Evolutionary conservation across 1,140 invertebrate species (phyloP), one percentile per base, ranked within the genome.

Genomic region (Campoletis sonorensis): DNA sequence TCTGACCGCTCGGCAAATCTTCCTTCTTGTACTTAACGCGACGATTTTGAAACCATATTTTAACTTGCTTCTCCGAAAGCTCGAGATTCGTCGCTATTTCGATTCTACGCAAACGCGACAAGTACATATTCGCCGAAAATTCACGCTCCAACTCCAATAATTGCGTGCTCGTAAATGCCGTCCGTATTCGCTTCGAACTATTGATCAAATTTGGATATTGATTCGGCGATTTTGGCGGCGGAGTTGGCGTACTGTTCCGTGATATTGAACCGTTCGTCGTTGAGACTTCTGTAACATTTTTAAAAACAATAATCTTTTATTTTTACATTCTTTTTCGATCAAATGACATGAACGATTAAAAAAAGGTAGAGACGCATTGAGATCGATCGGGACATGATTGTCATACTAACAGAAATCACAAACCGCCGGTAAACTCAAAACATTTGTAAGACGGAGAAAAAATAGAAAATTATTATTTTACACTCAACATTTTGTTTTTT

Each of bases 41-140:
- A 16, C 96, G 93, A 88, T 98, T 98, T 90, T 98, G 97, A 88
- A 98, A 97, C 98, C 98, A 98, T 78, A 98, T 98, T 90, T 98
- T 98, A 58, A 98, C 97, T 92, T 98, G 97, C 89, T 98, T 99
- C 91, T 98, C 98, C 0, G 97, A 97, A 0, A 99, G 90, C 27
- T 95, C 94, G 73, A 98, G 91, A 84, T 96, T 95, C 8, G 97
- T 97, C 0, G 98, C 98, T 73, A 98, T 98, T 89, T 98, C 97
- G 83, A 99, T 98, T 81, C 98, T 93, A 58, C 97, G 93, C 45
- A 98, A 93, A 37, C 98, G 93, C 0, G 97, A 98, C 33, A 98
- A 92, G 85, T 98, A 98, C 93, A 97, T 97, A 86, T 98, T 98
- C 83, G 96, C 94, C 0, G 97, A 94, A 87, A 98, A 98, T 88